Conservation (phyloP, 2,797 vertebrate species). For the Falco concolor region DNA sequence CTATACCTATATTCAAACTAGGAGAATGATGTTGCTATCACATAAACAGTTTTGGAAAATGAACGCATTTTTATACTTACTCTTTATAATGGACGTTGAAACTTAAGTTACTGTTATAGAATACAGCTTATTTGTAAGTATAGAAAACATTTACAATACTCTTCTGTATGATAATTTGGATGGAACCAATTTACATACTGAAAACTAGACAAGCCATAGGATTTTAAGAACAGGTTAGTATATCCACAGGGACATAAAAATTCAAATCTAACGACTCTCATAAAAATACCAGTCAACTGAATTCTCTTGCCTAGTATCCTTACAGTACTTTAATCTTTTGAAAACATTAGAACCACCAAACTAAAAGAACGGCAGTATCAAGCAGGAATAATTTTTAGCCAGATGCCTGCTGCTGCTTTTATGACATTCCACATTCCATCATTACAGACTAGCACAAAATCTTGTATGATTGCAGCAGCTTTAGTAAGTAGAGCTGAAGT, state of each 20-base stretch:
- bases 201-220: neutral
- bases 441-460: neutral
- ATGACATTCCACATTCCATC: neutral
- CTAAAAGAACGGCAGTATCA: neutral
- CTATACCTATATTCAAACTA: neutral
- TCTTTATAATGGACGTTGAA: neutral
- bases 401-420: neutral
- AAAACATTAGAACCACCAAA: neutral
- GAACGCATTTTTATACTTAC: neutral
- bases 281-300: neutral
- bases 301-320: neutral
- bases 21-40: neutral
- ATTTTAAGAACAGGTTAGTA: neutral
- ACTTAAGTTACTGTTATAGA: neutral
- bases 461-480: neutral
- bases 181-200: neutral
- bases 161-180: neutral
- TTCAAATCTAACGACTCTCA: neutral
- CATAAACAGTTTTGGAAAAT: neutral
- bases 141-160: neutral
- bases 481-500: neutral
- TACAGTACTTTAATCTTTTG: neutral
- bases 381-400: neutral
- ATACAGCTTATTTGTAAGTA: neutral
- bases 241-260: neutral